Base-by-base conservation (phyloP, 2,113 vertebrate species). In the Crotalus viridis region DNA sequence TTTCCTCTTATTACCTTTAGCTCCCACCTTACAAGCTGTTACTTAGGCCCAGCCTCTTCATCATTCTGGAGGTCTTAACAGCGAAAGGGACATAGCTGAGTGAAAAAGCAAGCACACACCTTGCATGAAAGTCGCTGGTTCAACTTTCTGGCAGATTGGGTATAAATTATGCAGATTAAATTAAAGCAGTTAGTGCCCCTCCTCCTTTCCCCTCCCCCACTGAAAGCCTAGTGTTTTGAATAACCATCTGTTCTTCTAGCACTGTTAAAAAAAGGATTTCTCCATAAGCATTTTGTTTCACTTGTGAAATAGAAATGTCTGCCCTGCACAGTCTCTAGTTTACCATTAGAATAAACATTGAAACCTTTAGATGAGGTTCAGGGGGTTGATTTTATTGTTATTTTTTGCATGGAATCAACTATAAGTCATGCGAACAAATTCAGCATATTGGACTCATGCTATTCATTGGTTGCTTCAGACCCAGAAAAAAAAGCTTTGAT, bases 401-500 rank as follows among this genome's bases (percentile, higher is more conserved):
- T 55, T 33, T 85, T n/a, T 33, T 91, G 33, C 7, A 26, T 19
- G 0, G 24, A 26, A 12, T 87, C 94, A 88, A 3, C 89, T 93
- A n/a, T 5, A 1, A 21, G 24, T 26, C 89, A 88, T 39, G 24
- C 92, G 92, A 61, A 93, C 59, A 92, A n/a, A 94, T n/a, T 4
- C 81, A 64, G 21, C 92, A n/a, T n/a, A 52, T 86, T 90, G 87
- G 94, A 64, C 69, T 13, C 64, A 33, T n/a, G 12, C 12, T 33
- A 54, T 61, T 85, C 0, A 0, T 93, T 89, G 24, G 52, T 91
- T 1, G 88, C 1, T 74, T 89, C 85, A 55, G 5, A 88, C 61
- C 91, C 88, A 43, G 51, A 89, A 92, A 93, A 92, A 55, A 86
- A n/a, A 91, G 13, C 43, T 21, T 19, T 87, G 59, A 22, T 93